Percentiles rank a stretch among this genome's conserved stretches.
These are phyloP conservation scores for Nebria ingens DNA, from an alignment of 1,140 invertebrate species.

Conservation along the genomic window DNA sequence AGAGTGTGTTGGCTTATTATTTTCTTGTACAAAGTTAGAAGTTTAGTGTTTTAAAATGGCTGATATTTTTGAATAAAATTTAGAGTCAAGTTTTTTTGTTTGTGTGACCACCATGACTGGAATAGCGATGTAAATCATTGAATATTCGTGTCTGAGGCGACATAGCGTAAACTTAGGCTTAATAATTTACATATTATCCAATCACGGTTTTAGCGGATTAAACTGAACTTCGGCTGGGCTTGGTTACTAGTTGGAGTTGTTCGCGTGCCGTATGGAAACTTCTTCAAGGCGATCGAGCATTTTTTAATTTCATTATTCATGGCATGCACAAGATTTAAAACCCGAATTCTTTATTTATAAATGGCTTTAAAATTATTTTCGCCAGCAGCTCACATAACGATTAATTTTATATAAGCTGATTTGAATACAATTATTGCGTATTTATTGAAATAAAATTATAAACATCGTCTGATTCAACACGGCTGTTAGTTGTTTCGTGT, in stretches of 20 bases:
- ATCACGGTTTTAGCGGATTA: conserved; percentile 5
- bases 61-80: too few species aligned
- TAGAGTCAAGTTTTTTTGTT: too few species aligned
- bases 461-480: not conserved
- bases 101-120: too few species aligned
- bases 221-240: not conserved
- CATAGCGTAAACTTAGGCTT: conserved; percentile 2
- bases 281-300: not conserved
- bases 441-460: conserved; percentile 6
- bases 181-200: conserved; percentile 7
- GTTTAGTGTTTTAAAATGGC: too few species aligned
- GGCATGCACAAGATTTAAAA: not conserved
- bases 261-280: not conserved
- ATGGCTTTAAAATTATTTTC: conserved; percentile 6
- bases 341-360: conserved; percentile 4
- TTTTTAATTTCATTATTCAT: not conserved
- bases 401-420: not conserved
- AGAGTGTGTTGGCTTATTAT: too few species aligned
- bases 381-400: not conserved
- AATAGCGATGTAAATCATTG: too few species aligned
- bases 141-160: not conserved
- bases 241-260: not conserved
- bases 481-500: not conserved
- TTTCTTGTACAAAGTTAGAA: too few species aligned
- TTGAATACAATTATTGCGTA: conserved; percentile 4